These are phyloP conservation scores for Eilema sororculum DNA, from an alignment of 2,888 invertebrate species.

Conservation along the genomic window DNA sequence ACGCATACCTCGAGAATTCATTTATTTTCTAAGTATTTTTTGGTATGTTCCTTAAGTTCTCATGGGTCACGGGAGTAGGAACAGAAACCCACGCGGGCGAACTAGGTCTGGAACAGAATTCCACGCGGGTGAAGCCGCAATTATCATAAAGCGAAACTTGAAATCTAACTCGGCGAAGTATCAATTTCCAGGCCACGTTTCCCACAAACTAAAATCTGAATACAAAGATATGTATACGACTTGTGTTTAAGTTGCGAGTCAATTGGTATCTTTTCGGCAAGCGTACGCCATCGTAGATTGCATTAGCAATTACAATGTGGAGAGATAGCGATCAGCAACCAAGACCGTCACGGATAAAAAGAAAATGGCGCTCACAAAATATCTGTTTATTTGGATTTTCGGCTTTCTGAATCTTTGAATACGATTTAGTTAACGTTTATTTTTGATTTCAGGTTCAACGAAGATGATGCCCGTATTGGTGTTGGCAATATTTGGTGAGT, in stretches of 20 bases:
- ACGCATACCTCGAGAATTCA: no score
- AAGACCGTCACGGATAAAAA: not conserved
- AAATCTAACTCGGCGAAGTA: not conserved
- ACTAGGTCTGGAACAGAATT: no score
- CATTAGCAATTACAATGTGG: conserved; percentile 4
- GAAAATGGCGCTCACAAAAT: not conserved
- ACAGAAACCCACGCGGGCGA: no score
- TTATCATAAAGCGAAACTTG: no score
- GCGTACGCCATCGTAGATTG: not conserved
- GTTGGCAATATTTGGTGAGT: conserved; percentile 55
- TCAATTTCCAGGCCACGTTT: not conserved
- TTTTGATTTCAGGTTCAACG: conserved; percentile 48
- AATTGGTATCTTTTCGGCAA: not conserved
- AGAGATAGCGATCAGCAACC: not conserved
- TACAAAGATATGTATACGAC: not conserved
- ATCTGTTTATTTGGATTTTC: not conserved
- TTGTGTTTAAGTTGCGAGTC: not conserved
- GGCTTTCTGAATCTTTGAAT: not conserved
- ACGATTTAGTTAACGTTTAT: not conserved
- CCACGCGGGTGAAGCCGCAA: no score
- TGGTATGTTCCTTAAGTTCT: no score
- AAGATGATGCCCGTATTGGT: conserved; percentile 47
- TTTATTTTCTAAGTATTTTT: no score
- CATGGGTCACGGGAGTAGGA: no score
- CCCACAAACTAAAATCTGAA: not conserved